Evolutionary conservation across 2,888 invertebrate species (phyloP), one percentile per base, ranked within the genome.

Genomic region (Chloroclysta siterata): DNA sequence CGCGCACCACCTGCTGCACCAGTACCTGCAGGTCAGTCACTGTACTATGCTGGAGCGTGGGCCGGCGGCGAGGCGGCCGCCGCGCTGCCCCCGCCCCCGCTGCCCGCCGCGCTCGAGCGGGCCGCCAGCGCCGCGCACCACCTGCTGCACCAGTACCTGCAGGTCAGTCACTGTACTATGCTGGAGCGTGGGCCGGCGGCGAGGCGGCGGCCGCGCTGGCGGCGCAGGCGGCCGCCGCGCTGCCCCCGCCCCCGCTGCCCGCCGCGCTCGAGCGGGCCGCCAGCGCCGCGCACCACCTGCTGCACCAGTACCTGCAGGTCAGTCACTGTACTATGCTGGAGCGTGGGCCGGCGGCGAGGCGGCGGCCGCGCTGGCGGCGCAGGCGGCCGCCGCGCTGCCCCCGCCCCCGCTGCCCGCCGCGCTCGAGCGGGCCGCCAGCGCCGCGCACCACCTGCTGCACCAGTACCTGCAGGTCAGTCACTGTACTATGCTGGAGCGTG

Each of bases 281-380:
- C 64, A 82, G 88, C 72, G 87, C 88, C 72, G 90, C 90, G 70
- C 92, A 92, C 70, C 90, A 89, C 50, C 75, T 89, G 69, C 82
- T 92, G 78, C 92, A 92, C 69, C 92, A 90, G 83, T 60, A 54
- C 54, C n/a, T 54, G 14, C 29, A 29, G 29, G 29, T 29, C n/a
- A 29, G 6, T 29, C 29, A 29, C n/a, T n/a, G n/a, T n/a, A n/a
- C n/a, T n/a, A n/a, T n/a, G 36, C 73, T 91, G 65, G 88, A 89
- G 79, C 87, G 91, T 90, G 92, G 92, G 85, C 89, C 61, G 91
- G 92, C 54, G 90, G 90, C 53, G 91, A 88, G 74, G 88, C 87
- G 62, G 89, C 85, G 5, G 91, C 91, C 44, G 87, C 88, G 54
- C 72, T 90, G 41, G 89, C 90, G 52, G 89, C 91, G 57, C 85